Conservation (phyloP, 2,888 invertebrate species). For the Chelonus formosanus region DNA sequence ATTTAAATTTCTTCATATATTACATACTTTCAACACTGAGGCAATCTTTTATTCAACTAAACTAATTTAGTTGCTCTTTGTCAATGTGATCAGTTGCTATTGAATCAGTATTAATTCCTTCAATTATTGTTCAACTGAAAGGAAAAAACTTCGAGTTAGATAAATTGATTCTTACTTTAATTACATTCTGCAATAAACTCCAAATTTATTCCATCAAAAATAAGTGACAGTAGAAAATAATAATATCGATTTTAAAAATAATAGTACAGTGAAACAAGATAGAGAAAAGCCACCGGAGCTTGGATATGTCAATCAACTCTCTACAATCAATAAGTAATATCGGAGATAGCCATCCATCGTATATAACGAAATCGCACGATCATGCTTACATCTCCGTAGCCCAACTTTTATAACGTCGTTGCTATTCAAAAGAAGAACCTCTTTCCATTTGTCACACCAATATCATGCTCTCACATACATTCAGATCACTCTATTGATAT, state of each 20-base stretch:
- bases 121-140: too few relatives aligned
- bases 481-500: not conserved
- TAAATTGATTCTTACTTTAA: not conserved
- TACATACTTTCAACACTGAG: too few relatives aligned
- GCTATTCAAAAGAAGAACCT: constrained; percentile 9
- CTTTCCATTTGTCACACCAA: constrained; percentile 10
- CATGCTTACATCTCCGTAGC: constrained; percentile 2
- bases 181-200: too few relatives aligned
- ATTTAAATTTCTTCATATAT: too few relatives aligned
- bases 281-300: not conserved
- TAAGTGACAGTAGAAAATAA: not conserved
- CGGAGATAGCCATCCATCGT: constrained; percentile 31
- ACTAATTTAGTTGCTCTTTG: too few relatives aligned
- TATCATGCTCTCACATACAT: constrained; percentile 5
- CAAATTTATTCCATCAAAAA: too few relatives aligned
- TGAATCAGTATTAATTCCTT: too few relatives aligned
- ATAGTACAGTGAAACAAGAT: not conserved
- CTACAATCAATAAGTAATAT: constrained; percentile 56
- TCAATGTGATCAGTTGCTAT: too few relatives aligned
- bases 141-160: too few relatives aligned
- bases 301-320: constrained; percentile 47
- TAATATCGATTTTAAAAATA: not conserved
- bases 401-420: constrained; percentile 13
- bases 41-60: too few relatives aligned
- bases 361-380: constrained; percentile 3